Percentiles rank a stretch among this genome's conserved stretches.
These are phyloP conservation scores for Misgurnus mizolepis DNA, from an alignment of 2,113 vertebrate species.

Conservation along the genomic window DNA sequence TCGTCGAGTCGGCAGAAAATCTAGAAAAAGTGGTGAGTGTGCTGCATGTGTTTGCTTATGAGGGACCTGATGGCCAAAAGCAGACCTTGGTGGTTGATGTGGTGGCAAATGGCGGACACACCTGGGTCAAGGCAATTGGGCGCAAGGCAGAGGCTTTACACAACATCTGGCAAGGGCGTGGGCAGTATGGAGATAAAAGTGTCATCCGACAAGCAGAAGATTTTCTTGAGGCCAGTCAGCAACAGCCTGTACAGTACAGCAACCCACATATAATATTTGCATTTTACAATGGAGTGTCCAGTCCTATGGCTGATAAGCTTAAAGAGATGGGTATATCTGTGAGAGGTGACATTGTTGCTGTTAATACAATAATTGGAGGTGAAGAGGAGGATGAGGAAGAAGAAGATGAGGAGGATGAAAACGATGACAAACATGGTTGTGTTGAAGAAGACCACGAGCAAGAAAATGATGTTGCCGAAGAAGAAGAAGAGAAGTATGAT, in stretches of 20 bases:
- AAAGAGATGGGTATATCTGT: slow-evolving; percentile 88
- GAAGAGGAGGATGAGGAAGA: slow-evolving; percentile 55
- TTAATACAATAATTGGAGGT: slow-evolving; percentile 70
- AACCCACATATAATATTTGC: slow-evolving; percentile 91
- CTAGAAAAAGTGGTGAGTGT: slow-evolving; percentile 84
- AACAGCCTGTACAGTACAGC: slow-evolving; percentile 89
- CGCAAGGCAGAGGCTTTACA: slow-evolving; percentile 95
- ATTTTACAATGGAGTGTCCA: slow-evolving; percentile 92
- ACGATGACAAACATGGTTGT: slow-evolving; percentile 1
- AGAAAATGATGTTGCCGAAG: slow-evolving; percentile 55
- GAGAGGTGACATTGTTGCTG: slow-evolving; percentile 89
- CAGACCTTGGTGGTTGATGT: slow-evolving; percentile 91
- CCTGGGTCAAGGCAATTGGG: slow-evolving; percentile 96
- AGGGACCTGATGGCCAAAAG: slow-evolving; percentile 75
- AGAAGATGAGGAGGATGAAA: slow-evolving; percentile 31
- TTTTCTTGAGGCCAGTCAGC: slow-evolving; percentile 86
- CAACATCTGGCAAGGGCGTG: slow-evolving; percentile 94
- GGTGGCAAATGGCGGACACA: slow-evolving; percentile 87
- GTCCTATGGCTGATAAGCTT: slow-evolving; percentile 87
- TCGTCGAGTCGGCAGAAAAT: slow-evolving; percentile 86
- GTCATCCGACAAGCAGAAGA: slow-evolving; percentile 87
- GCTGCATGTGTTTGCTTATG: slow-evolving; percentile 88
- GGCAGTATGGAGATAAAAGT: slow-evolving; percentile 95
- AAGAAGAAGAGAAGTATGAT: slow-evolving; percentile 4
- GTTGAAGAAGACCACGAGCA: slow-evolving; percentile 39